Evolutionary conservation across 1,140 invertebrate genomes (phyloP), one percentile per base, ranked within the genome.

Genomic region (Ceratoteleas bidentatus): DNA sequence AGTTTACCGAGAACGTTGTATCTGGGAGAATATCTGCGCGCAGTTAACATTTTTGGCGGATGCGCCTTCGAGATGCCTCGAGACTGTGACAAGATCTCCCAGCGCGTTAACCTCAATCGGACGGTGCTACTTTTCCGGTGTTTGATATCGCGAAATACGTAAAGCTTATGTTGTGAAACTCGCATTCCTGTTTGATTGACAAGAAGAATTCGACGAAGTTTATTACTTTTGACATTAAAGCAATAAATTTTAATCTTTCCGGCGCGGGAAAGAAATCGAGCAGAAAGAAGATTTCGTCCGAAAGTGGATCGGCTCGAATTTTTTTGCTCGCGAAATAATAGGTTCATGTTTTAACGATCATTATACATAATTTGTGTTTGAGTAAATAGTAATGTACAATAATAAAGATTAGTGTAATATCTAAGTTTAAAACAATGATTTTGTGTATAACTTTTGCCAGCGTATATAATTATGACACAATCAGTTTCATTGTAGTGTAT

Each of bases 41-140:
- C 32, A 49, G 61, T 68, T 62, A 69, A 68, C 54, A 32, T 62
- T 72, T 70, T 74, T 56, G 16, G 54, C 52, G n/a, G 40, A 56
- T 62, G 15, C 34, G 40, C 11, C 57, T 54, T 40, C 6, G n/a
- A 34, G 45, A 73, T 69, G 13, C 53, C 36, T 81, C 73, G 43
- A n/a, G 36, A 52, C 58, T 54, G 65, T 62, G 58, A 69, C 70
- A 74, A 50, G 70, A 81, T 75, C 70, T 74, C 52, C 65, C 64
- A 75, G 53, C 15, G 78, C 58, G 60, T 72, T 76, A 72, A 81
- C 79, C 72, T 72, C 61, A 64, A 61, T 65, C 53, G 43, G n/a
- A 33, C 16, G 61, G 65, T 58, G 33, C 65, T 81, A 81, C 72
- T 76, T 81, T 81, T 76, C 58, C 65, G 53, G 70, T 62, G 54